These are phyloP conservation scores for Temnopleurus reevesii DNA, from an alignment of 53 echinoderm and acorn worm species.

Conservation along the genomic window DNA sequence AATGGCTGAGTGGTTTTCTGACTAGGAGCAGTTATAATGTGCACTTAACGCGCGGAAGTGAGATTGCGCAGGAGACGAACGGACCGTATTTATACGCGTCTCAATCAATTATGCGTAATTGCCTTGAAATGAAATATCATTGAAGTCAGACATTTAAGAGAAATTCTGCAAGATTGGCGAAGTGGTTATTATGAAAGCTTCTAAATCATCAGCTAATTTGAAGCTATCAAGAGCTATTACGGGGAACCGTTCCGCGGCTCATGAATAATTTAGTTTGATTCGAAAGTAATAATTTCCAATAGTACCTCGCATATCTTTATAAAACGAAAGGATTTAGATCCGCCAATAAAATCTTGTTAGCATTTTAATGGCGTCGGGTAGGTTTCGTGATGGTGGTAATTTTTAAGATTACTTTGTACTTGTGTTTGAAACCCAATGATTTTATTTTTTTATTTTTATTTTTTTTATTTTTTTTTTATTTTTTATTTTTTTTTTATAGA, in stretches of 20 bases:
- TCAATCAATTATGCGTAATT: conserved; percentile 29
- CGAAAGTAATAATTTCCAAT: background rate
- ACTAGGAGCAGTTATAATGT: conserved; percentile 30
- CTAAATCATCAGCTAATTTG: background rate
- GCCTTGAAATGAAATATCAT: conserved; percentile 33
- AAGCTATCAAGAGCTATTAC: conserved; percentile 25
- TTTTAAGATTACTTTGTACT: too few species aligned
- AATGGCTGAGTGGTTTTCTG: conserved; percentile 51
- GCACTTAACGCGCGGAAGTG: conserved; percentile 48
- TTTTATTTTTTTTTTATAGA: too few species aligned
- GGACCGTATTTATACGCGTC: background rate
- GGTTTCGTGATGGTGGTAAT: background rate
- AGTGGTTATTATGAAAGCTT: conserved; percentile 1
- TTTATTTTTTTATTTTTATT: too few species aligned
- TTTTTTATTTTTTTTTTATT: too few species aligned
- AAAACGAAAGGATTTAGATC: background rate
- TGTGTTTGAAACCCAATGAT: too few species aligned
- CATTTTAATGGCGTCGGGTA: background rate
- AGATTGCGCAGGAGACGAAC: background rate
- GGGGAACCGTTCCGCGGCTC: background rate
- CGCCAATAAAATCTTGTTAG: background rate
- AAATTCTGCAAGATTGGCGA: conserved; percentile 1
- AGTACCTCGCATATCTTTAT: background rate
- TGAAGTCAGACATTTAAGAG: conserved; percentile 17
- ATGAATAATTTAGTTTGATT: conserved; percentile 3